These are phyloP conservation scores for Melanotaenia trifasciata DNA, from an alignment of 2,797 vertebrate genomes.

Conservation along the genomic window DNA sequence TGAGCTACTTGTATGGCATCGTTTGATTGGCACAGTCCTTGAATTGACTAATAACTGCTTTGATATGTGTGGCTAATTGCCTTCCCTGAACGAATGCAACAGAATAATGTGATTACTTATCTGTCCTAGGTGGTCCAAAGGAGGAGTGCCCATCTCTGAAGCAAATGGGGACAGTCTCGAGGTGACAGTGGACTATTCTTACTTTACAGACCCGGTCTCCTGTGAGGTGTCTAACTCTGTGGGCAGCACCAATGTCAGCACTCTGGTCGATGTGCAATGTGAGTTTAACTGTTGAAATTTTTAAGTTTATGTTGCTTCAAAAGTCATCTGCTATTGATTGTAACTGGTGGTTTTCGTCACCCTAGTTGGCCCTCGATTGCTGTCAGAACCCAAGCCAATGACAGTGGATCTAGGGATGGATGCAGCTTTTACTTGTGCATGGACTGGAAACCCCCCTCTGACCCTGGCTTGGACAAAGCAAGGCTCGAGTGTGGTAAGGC, in stretches of 20 bases:
- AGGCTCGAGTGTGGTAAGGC: slow-evolving; percentile 85
- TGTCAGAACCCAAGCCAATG: slow-evolving; percentile 87
- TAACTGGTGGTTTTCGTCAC: slow-evolving; percentile 35
- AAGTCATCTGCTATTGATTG: slow-evolving; percentile 45
- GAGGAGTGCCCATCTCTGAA: slow-evolving; percentile 88
- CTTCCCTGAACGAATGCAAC: slow-evolving; percentile 53
- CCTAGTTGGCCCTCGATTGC: slow-evolving; percentile 89
- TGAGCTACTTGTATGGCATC: slow-evolving; percentile 61
- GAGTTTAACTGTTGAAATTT: slow-evolving; percentile 67
- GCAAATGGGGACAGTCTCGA: slow-evolving; percentile 90
- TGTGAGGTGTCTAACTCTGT: slow-evolving; percentile 93
- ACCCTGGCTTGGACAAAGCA: slow-evolving; percentile 93
- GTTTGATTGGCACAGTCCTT: slow-evolving; percentile 62
- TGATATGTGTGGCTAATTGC: slow-evolving; percentile 54
- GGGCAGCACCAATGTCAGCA: slow-evolving; percentile 93
- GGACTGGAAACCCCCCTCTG: slow-evolving; percentile 92
- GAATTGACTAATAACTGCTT: slow-evolving; percentile 69
- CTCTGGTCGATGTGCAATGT: slow-evolving; percentile 92
- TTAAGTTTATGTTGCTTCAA: slow-evolving; percentile 17
- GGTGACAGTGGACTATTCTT: slow-evolving; percentile 89
- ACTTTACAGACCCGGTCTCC: slow-evolving; percentile 92
- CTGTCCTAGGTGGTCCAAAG: slow-evolving; percentile 90
- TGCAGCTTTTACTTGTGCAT: slow-evolving; percentile 89
- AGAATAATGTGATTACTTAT: slow-evolving; percentile 63
- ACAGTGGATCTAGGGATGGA: slow-evolving; percentile 89